Conservation (phyloP, 2,113 vertebrate species). For the Scortum barcoo region DNA sequence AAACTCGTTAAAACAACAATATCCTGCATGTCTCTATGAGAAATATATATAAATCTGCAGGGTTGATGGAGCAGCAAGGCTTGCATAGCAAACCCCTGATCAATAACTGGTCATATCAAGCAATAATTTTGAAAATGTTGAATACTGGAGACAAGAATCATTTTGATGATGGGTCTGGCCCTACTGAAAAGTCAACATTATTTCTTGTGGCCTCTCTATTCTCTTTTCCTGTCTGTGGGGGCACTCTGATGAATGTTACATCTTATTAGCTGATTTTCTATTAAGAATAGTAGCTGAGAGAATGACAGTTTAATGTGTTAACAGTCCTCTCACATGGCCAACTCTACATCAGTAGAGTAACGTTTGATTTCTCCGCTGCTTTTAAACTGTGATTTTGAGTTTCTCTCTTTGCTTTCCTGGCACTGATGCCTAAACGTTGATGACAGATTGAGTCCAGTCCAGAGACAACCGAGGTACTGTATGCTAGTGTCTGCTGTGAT, state of each 20-base stretch:
- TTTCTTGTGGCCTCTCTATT: background rate
- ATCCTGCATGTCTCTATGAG: too few relatives aligned
- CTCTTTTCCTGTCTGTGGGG: background rate
- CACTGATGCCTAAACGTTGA: conserved; percentile 34
- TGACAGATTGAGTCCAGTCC: conserved; percentile 57
- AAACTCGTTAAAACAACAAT: too few relatives aligned
- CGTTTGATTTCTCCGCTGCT: conserved; percentile 61
- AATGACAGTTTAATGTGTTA: conserved; percentile 61
- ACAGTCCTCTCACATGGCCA: conserved; percentile 39
- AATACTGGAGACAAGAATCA: too few relatives aligned
- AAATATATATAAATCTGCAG: too few relatives aligned
- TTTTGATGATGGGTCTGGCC: too few relatives aligned
- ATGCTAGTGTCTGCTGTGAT: conserved; percentile 23
- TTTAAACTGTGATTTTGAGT: conserved; percentile 59
- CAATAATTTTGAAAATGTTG: too few relatives aligned
- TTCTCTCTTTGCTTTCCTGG: conserved; percentile 43
- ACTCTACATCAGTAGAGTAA: conserved; percentile 38
- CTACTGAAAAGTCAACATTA: background rate
- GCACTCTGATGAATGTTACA: conserved; percentile 31
- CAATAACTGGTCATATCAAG: too few relatives aligned
- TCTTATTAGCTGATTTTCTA: conserved; percentile 40
- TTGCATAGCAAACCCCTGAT: too few relatives aligned
- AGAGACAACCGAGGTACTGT: conserved; percentile 24
- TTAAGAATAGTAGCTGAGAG: conserved; percentile 38
- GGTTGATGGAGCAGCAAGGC: too few relatives aligned